These are phyloP conservation scores for Eurystomus gularis DNA, from an alignment of 2,113 vertebrate genomes.

Conservation along the genomic window DNA sequence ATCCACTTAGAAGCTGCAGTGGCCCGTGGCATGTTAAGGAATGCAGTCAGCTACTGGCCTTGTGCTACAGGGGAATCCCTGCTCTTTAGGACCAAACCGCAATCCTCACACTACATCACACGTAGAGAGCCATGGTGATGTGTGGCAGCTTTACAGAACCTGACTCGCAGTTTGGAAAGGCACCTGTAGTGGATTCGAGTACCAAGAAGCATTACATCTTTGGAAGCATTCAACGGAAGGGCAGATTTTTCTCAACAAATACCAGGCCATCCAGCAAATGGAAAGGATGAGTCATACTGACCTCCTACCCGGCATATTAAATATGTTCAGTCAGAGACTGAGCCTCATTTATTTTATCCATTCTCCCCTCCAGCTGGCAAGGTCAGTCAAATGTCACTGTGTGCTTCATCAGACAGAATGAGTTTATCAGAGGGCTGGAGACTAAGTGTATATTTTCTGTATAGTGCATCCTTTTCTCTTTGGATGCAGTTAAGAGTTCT, in stretches of 20 bases:
- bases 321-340: slow-evolving; percentile 23
- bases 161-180: neutral
- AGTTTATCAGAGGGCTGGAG: slow-evolving; percentile 2
- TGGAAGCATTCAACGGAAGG: neutral
- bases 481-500: neutral
- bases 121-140: neutral
- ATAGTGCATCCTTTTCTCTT: neutral
- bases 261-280: neutral
- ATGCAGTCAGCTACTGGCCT: neutral
- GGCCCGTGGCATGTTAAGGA: rapidly evolving
- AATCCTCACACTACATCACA: neutral
- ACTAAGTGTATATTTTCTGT: neutral
- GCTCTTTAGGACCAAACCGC: neutral
- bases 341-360: slow-evolving; percentile 41
- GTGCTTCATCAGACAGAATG: slow-evolving; percentile 10
- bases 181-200: neutral
- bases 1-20: neutral
- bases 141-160: neutral
- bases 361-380: slow-evolving; percentile 27
- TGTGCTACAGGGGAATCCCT: neutral
- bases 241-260: slow-evolving; percentile 1
- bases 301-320: slow-evolving; percentile 37
- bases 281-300: slow-evolving; percentile 51
- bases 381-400: slow-evolving; percentile 51
- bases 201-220: neutral